Conservation (phyloP, 2,113 vertebrate genomes). For the Nycticebus coucang region DNA sequence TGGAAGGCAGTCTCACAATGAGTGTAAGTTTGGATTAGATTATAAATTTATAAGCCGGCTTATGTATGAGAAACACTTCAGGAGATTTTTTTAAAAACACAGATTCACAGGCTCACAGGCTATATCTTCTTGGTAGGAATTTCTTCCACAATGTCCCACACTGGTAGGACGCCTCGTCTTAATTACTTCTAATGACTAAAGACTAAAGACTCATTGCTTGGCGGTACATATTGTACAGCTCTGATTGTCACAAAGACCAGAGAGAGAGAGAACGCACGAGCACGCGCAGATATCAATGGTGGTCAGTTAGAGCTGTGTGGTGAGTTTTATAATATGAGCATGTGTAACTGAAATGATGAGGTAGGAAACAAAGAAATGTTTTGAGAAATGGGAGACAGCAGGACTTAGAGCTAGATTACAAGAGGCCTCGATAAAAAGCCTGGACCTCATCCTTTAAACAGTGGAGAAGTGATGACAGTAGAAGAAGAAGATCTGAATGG, state of each 20-base stretch:
- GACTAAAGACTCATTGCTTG: background rate
- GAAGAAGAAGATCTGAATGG: background rate
- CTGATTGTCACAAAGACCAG: background rate
- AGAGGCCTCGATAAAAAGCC: background rate
- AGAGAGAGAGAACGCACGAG: background rate
- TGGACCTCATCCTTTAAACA: background rate
- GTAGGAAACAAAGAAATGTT: background rate
- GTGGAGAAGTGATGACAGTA: background rate
- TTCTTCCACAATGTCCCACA: background rate
- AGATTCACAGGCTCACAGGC: background rate
- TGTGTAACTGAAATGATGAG: background rate
- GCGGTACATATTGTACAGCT: background rate
- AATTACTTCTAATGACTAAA: background rate
- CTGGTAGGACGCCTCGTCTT: background rate
- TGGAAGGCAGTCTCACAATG: background rate
- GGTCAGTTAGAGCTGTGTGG: background rate
- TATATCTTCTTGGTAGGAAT: background rate
- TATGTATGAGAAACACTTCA: background rate
- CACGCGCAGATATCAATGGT: background rate
- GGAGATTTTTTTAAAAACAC: background rate
- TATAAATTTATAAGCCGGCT: background rate
- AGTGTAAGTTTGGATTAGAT: conserved; percentile 5
- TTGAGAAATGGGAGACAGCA: background rate
- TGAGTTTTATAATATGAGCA: background rate
- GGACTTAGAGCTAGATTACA: background rate